Conservation (phyloP, 2,797 vertebrate genomes). For the Molossus molossus region DNA sequence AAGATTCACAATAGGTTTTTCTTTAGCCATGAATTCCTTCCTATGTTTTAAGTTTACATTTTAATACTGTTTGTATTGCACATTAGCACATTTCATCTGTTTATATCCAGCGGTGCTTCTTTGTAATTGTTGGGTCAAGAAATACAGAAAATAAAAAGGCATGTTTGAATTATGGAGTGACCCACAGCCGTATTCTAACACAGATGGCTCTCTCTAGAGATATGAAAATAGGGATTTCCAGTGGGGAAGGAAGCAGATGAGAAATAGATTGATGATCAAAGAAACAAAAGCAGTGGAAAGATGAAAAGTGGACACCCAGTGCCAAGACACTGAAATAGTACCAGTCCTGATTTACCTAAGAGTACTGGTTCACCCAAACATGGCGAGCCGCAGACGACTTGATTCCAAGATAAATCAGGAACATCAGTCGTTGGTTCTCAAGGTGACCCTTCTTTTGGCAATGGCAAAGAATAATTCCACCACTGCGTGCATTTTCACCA, state of each 20-base stretch:
- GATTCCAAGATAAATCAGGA: conserved; percentile 10
- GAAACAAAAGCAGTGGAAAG: not conserved
- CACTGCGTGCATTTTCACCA: conserved; percentile 23
- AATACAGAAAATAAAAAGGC: conserved; percentile 75
- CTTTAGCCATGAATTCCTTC: conserved; percentile 80
- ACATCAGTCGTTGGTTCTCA: not conserved
- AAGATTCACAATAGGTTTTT: conserved; percentile 80
- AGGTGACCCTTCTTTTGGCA: conserved; percentile 1
- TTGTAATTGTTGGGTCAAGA: conserved; percentile 83
- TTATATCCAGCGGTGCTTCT: conserved; percentile 77
- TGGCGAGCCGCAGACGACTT: not conserved
- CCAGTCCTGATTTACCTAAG: not conserved
- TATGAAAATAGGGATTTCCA: conserved; percentile 66
- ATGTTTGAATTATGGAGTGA: conserved; percentile 50
- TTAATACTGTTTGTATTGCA: conserved; percentile 80
- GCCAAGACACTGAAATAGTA: not conserved
- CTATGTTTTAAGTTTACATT: conserved; percentile 84
- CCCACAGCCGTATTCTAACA: conserved; percentile 69
- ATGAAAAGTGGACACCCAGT: not conserved
- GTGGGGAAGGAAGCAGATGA: conserved; percentile 35
- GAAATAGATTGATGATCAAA: not conserved
- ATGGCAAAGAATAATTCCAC: not conserved
- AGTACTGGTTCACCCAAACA: no score
- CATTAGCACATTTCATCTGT: conserved; percentile 82
- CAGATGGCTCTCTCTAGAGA: conserved; percentile 71